Evolutionary conservation across 2,888 invertebrate genomes (phyloP).

Genomic region (Melanostoma mellinum): DNA sequence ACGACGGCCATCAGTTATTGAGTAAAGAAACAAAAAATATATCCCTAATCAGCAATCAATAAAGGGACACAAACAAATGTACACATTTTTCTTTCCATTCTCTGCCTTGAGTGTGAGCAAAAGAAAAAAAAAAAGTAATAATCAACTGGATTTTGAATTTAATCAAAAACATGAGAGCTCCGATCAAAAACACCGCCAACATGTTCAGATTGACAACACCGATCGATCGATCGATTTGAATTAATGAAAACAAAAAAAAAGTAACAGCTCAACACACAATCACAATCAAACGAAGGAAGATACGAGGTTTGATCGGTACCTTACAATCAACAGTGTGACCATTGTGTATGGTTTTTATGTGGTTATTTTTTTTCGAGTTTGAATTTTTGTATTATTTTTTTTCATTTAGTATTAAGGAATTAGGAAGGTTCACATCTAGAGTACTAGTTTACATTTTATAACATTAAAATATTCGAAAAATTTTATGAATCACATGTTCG

Average conservation of each 20-base stretch:
- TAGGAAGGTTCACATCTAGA: no score
- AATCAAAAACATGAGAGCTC: conserved; percentile 69
- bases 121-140: conserved; percentile 44
- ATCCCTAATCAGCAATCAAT: conserved; percentile 51
- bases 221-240: conserved; percentile 69
- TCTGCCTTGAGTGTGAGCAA: conserved; percentile 13
- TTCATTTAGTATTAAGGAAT: no score
- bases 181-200: conserved; percentile 72
- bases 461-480: no score
- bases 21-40: conserved; percentile 17
- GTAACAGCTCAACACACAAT: conserved; percentile 16
- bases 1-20: conserved; percentile 19
- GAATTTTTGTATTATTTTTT: no score
- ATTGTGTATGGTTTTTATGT: background rate
- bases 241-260: conserved; percentile 62
- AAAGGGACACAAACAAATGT: conserved; percentile 40
- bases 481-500: no score
- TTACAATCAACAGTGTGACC: conserved; percentile 10
- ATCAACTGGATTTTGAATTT: conserved; percentile 67
- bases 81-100: conserved; percentile 39
- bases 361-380: background rate
- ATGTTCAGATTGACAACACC: conserved; percentile 71
- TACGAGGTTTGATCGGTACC: conserved; percentile 9
- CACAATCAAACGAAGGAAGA: conserved; percentile 11
- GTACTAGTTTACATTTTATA: no score